Base-by-base conservation (phyloP, 2,888 invertebrate species). In the Melanotus villosus region DNA sequence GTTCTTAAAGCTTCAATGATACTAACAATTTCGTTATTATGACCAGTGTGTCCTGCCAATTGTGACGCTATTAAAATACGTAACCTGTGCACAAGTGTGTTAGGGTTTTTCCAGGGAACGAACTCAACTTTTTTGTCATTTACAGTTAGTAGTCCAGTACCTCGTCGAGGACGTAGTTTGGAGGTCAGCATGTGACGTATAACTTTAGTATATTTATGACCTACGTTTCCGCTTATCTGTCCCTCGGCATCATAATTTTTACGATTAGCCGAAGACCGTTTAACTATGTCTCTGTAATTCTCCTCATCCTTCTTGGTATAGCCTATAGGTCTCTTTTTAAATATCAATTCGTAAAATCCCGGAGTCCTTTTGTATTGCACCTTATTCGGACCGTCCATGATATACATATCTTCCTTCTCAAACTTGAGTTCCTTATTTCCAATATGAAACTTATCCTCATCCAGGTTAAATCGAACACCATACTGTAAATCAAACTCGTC, bases 321-420 rank as follows among this genome's bases (percentile, higher is more conserved):
- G 2, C 7, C 32, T 2, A 12, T 10, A 1, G 71, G 69, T 21
- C 43, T 32, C 36, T 57, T 63, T 54, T 72, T 66, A 60, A 72
- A 67, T 26, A 69, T n/a, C 0, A 72, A 38, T 43, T 72, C 69
- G 18, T 67, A 72, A 7, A 72, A 32, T 21, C 72, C 67, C 0
- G 26, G 21, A 0, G 64, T 67, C 14, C 69, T 64, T 9, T 0
- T 26, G 21, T 68, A 66, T 14, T 1, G 14, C 9, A 14, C 7
- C 14, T 30, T n/a, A n/a, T 16, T 34, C 4, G 1, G 16, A 0
- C n/a, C 19, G 2, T 1, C 0, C 0, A 0, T 1, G n/a, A 26
- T 26, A 2, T 1, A 9, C 3, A 18, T 0, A 54, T 34, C n/a
- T 16, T 54, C 30, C 5, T 32, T 0, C 3, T 10, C 6, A 52